Conservation (phyloP, 2,797 vertebrate species). For the Aselliscus stoliczkanus region DNA sequence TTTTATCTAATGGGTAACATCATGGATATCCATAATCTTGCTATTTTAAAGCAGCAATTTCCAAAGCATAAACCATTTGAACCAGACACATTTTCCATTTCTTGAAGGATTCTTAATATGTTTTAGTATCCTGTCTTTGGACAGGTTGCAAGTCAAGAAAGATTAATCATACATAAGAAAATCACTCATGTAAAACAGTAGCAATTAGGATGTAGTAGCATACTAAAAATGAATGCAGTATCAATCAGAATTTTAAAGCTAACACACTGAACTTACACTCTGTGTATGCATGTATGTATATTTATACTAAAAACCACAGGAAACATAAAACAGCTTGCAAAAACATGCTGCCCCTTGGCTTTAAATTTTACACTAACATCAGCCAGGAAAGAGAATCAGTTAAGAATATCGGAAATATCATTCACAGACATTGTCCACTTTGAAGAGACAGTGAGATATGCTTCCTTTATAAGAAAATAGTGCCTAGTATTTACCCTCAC, state of each 20-base stretch:
- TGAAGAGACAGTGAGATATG: neutral
- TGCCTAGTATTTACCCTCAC: neutral
- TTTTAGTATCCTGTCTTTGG: neutral
- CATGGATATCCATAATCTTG: neutral
- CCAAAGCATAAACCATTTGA: neutral
- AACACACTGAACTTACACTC: neutral
- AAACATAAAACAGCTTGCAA: neutral
- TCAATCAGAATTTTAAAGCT: neutral
- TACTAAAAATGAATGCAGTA: neutral
- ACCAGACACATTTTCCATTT: neutral
- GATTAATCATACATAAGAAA: neutral
- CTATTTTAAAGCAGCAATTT: neutral
- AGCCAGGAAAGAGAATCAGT: neutral
- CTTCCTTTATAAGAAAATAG: neutral
- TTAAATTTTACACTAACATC: neutral
- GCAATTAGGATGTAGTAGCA: neutral
- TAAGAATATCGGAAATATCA: neutral
- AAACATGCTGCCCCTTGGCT: neutral
- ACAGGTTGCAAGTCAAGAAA: neutral
- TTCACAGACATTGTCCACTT: neutral
- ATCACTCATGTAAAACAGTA: neutral
- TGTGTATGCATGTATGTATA: neutral
- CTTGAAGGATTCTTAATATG: neutral
- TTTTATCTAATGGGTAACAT: conserved; percentile 16
- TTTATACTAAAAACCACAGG: neutral